Evolutionary conservation across 2,113 vertebrate species (phyloP).

Genomic region (Nymphicus hollandicus): DNA sequence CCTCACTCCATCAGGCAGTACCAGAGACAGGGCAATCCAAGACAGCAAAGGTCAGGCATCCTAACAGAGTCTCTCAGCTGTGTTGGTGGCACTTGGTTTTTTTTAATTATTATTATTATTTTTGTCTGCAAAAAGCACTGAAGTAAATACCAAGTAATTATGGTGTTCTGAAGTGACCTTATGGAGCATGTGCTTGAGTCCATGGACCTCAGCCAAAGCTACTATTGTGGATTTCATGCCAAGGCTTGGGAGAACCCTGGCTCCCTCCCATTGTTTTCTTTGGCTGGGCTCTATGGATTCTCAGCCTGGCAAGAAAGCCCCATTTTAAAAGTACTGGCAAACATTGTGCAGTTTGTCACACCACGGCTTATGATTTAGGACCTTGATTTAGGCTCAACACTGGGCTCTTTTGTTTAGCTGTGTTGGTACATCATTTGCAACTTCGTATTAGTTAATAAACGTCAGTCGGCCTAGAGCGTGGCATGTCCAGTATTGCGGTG

Average conservation of each 20-base stretch:
- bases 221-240: slow-evolving; percentile 72
- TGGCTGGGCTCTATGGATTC: slow-evolving; percentile 79
- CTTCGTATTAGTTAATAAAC: slow-evolving; percentile 33
- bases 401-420: slow-evolving; percentile 71
- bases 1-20: background rate
- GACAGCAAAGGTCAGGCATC: background rate
- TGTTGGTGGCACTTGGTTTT: background rate
- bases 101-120: background rate
- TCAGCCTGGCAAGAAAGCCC: slow-evolving; percentile 77
- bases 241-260: slow-evolving; percentile 74
- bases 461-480: background rate
- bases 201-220: slow-evolving; percentile 71
- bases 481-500: background rate
- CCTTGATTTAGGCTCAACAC: slow-evolving; percentile 78
- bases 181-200: slow-evolving; percentile 66
- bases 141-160: slow-evolving; percentile 63
- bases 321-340: slow-evolving; percentile 78
- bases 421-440: slow-evolving; percentile 71
- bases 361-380: slow-evolving; percentile 79
- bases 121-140: slow-evolving; percentile 30
- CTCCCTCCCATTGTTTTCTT: slow-evolving; percentile 81
- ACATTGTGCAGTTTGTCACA: slow-evolving; percentile 72
- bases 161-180: slow-evolving; percentile 73
- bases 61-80: background rate
- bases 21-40: accelerated